A percentile compares a stretch with the other conserved stretches of the same genome.
These are phyloP conservation scores for Manis pentadactyla DNA, from an alignment of 2,797 vertebrate genomes.

Conservation along the genomic window DNA sequence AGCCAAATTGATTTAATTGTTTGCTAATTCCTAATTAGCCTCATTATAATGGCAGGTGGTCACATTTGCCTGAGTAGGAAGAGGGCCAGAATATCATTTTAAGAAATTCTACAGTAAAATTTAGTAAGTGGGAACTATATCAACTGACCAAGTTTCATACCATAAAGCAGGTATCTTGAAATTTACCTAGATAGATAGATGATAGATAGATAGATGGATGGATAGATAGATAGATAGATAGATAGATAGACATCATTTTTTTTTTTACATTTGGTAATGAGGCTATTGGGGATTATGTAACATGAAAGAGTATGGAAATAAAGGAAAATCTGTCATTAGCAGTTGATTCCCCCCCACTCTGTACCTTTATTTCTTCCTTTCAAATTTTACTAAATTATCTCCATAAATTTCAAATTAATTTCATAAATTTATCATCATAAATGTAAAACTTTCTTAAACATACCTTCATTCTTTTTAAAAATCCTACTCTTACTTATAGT, in stretches of 20 bases:
- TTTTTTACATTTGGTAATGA: background rate
- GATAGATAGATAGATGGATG: too few species aligned
- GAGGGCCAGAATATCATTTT: constrained; percentile 2
- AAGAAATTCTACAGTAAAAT: background rate
- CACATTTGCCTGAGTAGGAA: constrained; percentile 36
- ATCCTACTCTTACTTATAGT: background rate
- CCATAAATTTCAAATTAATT: background rate
- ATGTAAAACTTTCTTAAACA: background rate
- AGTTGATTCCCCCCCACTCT: background rate
- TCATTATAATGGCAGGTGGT: constrained; percentile 26
- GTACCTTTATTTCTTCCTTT: background rate
- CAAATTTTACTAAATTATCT: background rate
- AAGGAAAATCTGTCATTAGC: background rate
- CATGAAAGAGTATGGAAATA: background rate
- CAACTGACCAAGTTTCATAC: background rate
- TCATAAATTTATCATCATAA: background rate
- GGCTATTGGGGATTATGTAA: background rate
- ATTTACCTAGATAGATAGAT: too few species aligned
- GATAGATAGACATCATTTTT: too few species aligned
- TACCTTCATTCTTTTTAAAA: background rate
- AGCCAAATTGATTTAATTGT: constrained; percentile 57
- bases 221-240: too few species aligned
- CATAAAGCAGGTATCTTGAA: background rate
- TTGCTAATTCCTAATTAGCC: constrained; percentile 32
- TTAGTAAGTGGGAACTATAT: background rate